phyloP scores from a whole-genome alignment of 2,113 vertebrate species.

The Malurus melanocephalus region DNA sequence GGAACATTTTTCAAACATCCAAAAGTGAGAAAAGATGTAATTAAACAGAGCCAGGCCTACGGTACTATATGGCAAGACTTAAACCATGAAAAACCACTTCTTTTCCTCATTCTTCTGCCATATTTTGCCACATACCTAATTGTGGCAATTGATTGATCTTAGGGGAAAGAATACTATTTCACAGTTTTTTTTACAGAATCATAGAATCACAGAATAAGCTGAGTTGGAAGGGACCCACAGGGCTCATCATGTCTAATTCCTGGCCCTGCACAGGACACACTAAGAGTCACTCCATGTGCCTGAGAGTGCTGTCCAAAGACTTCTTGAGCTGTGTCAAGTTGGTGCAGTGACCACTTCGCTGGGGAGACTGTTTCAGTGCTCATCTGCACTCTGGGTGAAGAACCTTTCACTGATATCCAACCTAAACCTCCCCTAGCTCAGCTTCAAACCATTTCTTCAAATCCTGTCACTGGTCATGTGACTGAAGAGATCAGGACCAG shows the following conservation, averaged over 20 bases:
- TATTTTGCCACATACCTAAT: not conserved
- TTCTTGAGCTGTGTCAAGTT: not conserved
- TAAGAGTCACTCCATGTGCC: too few relatives aligned
- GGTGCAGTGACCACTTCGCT: too few relatives aligned
- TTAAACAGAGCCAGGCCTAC: not conserved
- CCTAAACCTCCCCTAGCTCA: too few relatives aligned
- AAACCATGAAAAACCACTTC: not conserved
- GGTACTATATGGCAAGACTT: not conserved
- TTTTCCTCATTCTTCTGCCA: not conserved
- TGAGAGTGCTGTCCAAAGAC: not conserved
- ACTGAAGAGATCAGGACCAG: too few relatives aligned
- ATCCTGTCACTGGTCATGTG: too few relatives aligned
- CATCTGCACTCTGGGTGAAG: not conserved
- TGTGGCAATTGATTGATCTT: not conserved
- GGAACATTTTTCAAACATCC: not conserved
- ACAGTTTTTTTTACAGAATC: not conserved
- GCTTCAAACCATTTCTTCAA: too few relatives aligned
- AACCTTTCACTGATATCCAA: too few relatives aligned
- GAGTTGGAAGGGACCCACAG: not conserved
- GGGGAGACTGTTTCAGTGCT: not conserved
- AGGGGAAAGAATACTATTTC: not conserved
- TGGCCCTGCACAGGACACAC: not conserved
- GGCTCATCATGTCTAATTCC: accelerated
- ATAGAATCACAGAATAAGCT: not conserved
- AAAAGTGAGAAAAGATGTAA: not conserved